Conservation (phyloP, 2,888 invertebrate genomes). For the Cinara cedri region DNA sequence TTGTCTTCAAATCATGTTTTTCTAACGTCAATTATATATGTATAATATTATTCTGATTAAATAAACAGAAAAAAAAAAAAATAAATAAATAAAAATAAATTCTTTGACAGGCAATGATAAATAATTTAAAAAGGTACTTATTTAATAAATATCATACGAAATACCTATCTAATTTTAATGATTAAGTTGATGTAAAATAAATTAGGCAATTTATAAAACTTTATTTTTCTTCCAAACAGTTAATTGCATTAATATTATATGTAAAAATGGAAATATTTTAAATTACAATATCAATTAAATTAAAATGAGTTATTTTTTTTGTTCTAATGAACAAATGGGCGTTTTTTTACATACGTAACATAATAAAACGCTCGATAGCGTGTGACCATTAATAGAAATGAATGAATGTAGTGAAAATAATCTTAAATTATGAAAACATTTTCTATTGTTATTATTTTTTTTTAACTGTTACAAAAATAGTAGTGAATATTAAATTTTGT, state of each 20-base stretch:
- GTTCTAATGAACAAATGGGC: background rate
- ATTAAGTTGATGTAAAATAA: background rate
- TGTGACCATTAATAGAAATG: slow-evolving; percentile 1
- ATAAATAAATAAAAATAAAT: too few species aligned
- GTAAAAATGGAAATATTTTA: background rate
- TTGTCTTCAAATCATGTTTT: too few species aligned
- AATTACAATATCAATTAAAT: background rate
- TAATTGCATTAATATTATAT: background rate
- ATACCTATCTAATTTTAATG: too few species aligned
- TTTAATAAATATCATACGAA: too few species aligned
- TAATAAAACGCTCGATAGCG: background rate
- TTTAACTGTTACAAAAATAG: background rate
- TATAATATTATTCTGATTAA: too few species aligned
- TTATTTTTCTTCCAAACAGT: background rate
- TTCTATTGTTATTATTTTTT: slow-evolving; percentile 3
- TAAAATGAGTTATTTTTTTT: background rate
- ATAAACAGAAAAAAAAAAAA: too few species aligned
- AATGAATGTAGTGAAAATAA: background rate
- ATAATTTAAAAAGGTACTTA: too few species aligned
- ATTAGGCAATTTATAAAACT: background rate
- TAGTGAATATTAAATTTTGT: background rate
- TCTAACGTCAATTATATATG: too few species aligned
- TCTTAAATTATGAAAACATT: background rate
- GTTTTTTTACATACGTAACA: background rate
- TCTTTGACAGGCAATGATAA: too few species aligned